phyloP scores from a whole-genome alignment of 2,888 invertebrate genomes.

The Ceraclea dissimilis region DNA sequence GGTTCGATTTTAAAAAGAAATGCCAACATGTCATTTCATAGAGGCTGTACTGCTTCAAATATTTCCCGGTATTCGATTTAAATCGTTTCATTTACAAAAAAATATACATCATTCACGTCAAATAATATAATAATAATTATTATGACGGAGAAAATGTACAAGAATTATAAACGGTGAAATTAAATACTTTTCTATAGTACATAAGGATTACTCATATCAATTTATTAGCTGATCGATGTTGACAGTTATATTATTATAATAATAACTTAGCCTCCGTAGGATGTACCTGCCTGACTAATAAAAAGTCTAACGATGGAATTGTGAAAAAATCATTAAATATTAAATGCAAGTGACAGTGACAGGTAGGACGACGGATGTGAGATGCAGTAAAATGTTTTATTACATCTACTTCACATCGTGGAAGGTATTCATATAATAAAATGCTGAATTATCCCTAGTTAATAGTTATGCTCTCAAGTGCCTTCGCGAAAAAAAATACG shows the following conservation, averaged over 20 bases:
- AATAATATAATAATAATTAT: neutral
- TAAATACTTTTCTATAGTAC: too few species aligned
- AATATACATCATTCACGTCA: neutral
- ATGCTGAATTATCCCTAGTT: constrained; percentile 1
- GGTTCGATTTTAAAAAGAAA: constrained; percentile 12
- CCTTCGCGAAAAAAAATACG: neutral
- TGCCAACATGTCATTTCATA: constrained; percentile 6
- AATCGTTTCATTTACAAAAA: neutral
- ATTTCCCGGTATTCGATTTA: constrained; percentile 13
- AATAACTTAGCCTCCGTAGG: too few species aligned
- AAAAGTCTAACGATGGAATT: too few species aligned
- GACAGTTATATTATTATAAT: too few species aligned
- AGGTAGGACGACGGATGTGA: too few species aligned
- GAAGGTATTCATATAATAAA: constrained; percentile 4
- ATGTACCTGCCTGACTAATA: too few species aligned
- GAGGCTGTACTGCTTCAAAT: constrained; percentile 3
- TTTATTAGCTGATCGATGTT: too few species aligned
- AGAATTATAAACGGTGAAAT: too few species aligned
- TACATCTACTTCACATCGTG: neutral
- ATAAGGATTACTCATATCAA: too few species aligned
- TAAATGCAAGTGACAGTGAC: too few species aligned
- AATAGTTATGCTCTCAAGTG: neutral
- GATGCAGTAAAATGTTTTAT: constrained; percentile 7
- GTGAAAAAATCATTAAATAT: too few species aligned
- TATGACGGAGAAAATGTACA: neutral